Evolutionary conservation across 2,113 vertebrate genomes (phyloP), one percentile per base, ranked within the genome.

Genomic region (Laticauda colubrina): DNA sequence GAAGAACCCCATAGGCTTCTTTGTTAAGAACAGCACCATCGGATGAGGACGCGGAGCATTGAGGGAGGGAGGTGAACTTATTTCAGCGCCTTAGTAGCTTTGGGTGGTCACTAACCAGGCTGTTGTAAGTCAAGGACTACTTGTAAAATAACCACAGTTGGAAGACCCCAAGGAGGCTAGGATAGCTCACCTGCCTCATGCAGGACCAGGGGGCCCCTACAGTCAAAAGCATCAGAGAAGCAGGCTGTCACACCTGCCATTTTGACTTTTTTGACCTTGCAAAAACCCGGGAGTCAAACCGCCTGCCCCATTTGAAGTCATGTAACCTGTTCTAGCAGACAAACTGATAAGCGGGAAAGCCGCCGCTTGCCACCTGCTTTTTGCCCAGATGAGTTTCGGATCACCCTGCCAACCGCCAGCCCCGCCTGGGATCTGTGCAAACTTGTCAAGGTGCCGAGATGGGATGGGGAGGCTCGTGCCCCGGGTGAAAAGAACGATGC

Each of bases 1-100:
- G 48, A 10, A 51, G 48, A 9, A 51, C 7, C 48, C 8, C 48
- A 51, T 9, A 51, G 8, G 48, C 48, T 9, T 10, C 57, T 59
- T 24, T 54, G 45, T 53, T 91, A 88, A 93, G 89, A 85, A 89
- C n/a, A 91, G 81, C 4, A 45, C 64, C 88, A n/a, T 43, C 43
- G 26, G 90, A 54, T 51, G 64, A 59, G 39, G 87, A 20, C 5
- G 5, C 15, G 8, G 11, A 7, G 1, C 29, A 6, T 1, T 9
- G 51, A 81, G 34, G 34, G 12, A 26, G 12, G 54, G 3, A 53
- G 4, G n/a, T 6, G 55, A 7, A 55, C 55, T 55, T 55, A 20
- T 55, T 55, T 55, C 55, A 55, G 55, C 1, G 15, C 55, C 14
- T 20, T 55, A 55, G 18, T 24, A 24, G 26, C 57, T 59, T 59